These are phyloP conservation scores for Pandemis corylana DNA, from an alignment of 2,888 invertebrate species.

Conservation along the genomic window DNA sequence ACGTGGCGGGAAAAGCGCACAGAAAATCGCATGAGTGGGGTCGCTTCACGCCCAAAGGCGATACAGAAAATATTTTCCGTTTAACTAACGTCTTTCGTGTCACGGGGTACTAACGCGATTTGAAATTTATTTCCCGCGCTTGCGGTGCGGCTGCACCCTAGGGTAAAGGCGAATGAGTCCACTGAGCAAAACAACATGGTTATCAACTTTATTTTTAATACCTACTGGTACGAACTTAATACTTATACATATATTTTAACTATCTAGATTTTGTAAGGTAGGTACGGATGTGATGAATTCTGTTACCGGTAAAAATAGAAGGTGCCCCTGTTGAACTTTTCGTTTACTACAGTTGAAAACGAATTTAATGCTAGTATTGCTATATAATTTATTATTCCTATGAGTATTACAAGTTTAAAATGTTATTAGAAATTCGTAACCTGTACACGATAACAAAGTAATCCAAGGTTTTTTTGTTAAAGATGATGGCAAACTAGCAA, in stretches of 20 bases:
- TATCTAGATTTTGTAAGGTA: background rate
- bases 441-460: no score
- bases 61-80: conserved; percentile 76
- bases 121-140: conserved; percentile 71
- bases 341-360: no score
- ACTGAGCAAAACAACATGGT: conserved; percentile 27
- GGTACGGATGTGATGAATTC: no score
- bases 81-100: conserved; percentile 70
- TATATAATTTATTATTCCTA: no score
- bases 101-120: conserved; percentile 70
- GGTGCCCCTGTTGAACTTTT: no score
- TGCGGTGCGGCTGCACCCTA: conserved; percentile 46
- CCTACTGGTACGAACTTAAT: no score
- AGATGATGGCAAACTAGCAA: no score
- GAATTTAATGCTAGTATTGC: no score
- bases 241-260: background rate
- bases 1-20: conserved; percentile 45
- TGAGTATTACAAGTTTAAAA: no score
- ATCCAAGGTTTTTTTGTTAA: no score
- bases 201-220: background rate
- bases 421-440: no score
- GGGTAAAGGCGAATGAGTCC: conserved; percentile 37
- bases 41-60: conserved; percentile 66
- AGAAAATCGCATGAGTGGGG: conserved; percentile 68
- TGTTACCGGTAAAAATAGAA: no score